Evolutionary conservation across 2,113 vertebrate species (phyloP), one percentile per base, ranked within the genome.

Genomic region (Hippocampus zosterae): DNA sequence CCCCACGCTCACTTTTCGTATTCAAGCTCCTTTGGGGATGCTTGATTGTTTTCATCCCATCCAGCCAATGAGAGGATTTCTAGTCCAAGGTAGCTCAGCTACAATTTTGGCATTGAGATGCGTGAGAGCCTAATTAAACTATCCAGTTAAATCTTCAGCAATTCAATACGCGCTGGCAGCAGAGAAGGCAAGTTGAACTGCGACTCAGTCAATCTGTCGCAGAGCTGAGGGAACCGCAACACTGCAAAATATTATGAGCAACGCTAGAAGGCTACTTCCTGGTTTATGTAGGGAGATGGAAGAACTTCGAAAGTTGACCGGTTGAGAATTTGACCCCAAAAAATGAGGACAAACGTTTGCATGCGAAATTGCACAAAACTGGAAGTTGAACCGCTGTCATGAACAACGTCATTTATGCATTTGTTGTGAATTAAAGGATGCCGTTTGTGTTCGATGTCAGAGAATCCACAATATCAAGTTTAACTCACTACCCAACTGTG

Each of bases 81-180:
- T 70, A 33, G 75, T 71, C 65, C 65, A 71, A 69, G 70, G 63
- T 63, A 70, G 78, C 64, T 72, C 61, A 70, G 40, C 37, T 44
- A 68, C 52, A 69, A 65, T 57, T 80, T 62, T 80, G 75, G 71
- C 65, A 65, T 59, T 21, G 37, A 74, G 60, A 27, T 63, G 50
- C 71, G 76, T 65, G 66, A 71, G 71, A 11, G 69, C 67, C 72
- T 70, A 75, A 82, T 87, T 79, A 79, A 75, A 73, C 59, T 41
- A 67, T 73, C 60, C 68, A 23, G 69, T 84, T 77, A 69, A 73
- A 68, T 33, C 67, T 68, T 23, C 37, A 15, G 62, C 72, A 60
- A 66, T 73, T 71, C 50, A 72, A 40, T 55, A 61, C 46, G 57
- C 37, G 64, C 53, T 80, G 75, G 70, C 62, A 67, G 57, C 63